Evolutionary conservation across 2,888 invertebrate genomes (phyloP).

Genomic region (Ormyrus nitidulus): DNA sequence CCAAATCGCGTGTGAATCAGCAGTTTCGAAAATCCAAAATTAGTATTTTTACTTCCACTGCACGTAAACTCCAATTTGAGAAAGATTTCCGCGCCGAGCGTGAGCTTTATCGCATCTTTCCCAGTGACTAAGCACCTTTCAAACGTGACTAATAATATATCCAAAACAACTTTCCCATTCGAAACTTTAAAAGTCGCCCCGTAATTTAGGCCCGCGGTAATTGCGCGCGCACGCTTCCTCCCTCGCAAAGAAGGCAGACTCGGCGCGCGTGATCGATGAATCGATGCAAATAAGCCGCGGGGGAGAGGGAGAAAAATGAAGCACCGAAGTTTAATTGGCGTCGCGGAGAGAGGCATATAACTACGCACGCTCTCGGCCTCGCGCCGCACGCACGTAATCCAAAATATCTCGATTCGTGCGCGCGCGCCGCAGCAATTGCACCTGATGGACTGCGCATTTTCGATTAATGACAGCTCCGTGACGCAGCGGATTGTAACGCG

Average conservation of each 20-base stretch:
- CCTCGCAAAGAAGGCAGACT: background rate
- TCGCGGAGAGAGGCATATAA: background rate
- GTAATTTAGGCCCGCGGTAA: too few relatives aligned
- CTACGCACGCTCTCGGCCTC: background rate
- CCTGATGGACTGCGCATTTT: constrained; percentile 27
- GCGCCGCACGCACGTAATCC: constrained; percentile 1
- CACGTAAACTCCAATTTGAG: too few relatives aligned
- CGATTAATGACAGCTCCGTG: constrained; percentile 26
- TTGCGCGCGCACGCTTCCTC: background rate
- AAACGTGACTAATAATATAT: too few relatives aligned
- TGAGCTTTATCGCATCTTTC: too few relatives aligned
- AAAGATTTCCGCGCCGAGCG: too few relatives aligned
- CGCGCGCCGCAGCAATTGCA: background rate
- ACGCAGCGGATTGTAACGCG: background rate
- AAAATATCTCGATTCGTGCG: background rate
- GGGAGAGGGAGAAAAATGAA: background rate
- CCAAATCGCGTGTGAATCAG: too few relatives aligned
- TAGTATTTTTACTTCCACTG: too few relatives aligned
- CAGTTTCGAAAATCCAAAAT: too few relatives aligned
- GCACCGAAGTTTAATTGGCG: constrained; percentile 8
- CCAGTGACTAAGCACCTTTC: too few relatives aligned
- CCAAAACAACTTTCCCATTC: background rate
- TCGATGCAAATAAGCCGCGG: background rate
- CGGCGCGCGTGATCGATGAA: background rate
- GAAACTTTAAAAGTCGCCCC: background rate